Evolutionary conservation across 2,888 invertebrate genomes (phyloP), one percentile per base, ranked within the genome.

Genomic region (Fabriciana adippe): DNA sequence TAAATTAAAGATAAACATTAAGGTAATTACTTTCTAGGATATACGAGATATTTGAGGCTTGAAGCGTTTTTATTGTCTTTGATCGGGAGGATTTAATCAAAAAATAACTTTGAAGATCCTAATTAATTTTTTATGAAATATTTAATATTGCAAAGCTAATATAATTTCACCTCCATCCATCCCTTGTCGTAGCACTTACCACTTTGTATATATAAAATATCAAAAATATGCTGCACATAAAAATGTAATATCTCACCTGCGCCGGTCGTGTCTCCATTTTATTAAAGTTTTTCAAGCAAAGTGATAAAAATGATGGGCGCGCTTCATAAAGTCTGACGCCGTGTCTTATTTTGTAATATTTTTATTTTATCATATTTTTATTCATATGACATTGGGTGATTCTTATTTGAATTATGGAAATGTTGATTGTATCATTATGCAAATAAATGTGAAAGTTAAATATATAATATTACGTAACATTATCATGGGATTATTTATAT

Each of bases 221-320:
- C 86, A 84, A 87, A 85, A 85, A 81, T 82, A 76, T 75, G 80
- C 78, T 76, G 80, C 81, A 84, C 83, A 87, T 86, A 87, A 88
- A 87, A 88, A 85, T 81, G 78, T 84, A 85, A 87, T 88, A 87
- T 83, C 81, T 88, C 81, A 85, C 82, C 80, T 82, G 80, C 71
- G 80, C 76, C 71, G 61, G 76, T 71, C 75, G 72, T 83, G 83
- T 83, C 84, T 78, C 78, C 82, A 80, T 85, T 88, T 90, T 90
- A 90, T 89, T 90, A 90, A 88, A 88, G 86, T 87, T 86, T 81
- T 86, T 81, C 81, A 78, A 79, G 84, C 80, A 82, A 89, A 89
- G 87, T 88, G 88, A 89, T 89, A 90, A 89, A 90, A 90, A 89
- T 87, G 82, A 86, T 82, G 80, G 79, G 80, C 81, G 79, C 75